These are phyloP conservation scores for Kryphioiulus occultus DNA, from an alignment of 2,888 invertebrate genomes.

Conservation along the genomic window DNA sequence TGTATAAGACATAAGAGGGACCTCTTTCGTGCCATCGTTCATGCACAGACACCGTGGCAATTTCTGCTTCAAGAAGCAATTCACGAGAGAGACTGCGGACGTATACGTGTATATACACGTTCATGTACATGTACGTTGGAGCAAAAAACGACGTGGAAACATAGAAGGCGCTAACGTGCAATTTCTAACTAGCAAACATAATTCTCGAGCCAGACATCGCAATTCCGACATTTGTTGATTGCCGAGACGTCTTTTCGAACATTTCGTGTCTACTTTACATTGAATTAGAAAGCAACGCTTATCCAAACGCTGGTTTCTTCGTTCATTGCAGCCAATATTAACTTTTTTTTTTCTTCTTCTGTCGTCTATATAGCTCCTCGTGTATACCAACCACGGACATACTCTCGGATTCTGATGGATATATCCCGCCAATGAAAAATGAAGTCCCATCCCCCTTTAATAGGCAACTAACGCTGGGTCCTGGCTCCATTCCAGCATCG, in stretches of 20 bases:
- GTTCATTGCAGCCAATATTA: neutral
- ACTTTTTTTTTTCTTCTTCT: neutral
- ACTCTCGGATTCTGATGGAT: constrained; percentile 3
- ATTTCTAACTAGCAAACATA: constrained; percentile 18
- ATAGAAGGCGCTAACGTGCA: too few species aligned
- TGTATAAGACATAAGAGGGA: too few species aligned
- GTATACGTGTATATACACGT: too few species aligned
- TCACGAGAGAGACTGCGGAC: too few species aligned
- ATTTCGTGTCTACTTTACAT: constrained; percentile 10
- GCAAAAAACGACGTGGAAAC: too few species aligned
- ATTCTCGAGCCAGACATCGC: neutral
- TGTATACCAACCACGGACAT: neutral
- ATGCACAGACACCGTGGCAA: too few species aligned
- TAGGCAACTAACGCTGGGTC: constrained; percentile 4
- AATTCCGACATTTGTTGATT: constrained; percentile 31
- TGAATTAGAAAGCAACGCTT: constrained; percentile 19
- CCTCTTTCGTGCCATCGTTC: too few species aligned
- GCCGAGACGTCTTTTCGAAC: neutral
- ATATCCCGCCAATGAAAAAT: neutral
- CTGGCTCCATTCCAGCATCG: neutral
- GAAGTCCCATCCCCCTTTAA: constrained; percentile 18
- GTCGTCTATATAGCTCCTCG: neutral
- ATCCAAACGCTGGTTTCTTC: neutral
- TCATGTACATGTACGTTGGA: too few species aligned
- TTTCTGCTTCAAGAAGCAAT: too few species aligned